Evolutionary conservation across 2,888 invertebrate species (phyloP), one percentile per base, ranked within the genome.

Genomic region (Spodoptera picta): DNA sequence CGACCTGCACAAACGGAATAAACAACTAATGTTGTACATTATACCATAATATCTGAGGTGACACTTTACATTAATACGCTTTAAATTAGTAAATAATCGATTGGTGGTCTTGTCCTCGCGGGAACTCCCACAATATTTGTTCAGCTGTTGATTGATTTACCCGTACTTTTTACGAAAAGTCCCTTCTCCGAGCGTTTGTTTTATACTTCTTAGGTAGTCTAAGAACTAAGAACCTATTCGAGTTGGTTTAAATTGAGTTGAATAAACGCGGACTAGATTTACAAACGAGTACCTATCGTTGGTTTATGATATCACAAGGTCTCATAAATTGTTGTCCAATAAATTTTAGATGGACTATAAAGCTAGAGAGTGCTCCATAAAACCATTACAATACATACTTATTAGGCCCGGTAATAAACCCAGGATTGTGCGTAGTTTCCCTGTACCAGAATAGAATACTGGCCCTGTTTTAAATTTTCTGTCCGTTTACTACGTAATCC

Each of bases 311-410:
- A 31, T 43, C 44, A 55, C 11, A 49, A 44, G 23, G 23, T 23
- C 27, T 19, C 43, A 14, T 65, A 58, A 68, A 74, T 52, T 58
- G 41, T 31, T 55, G 10, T 10, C 24, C 19, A 36, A 52, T 62
- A 55, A 52, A 75, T 43, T 57, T 62, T 41, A 49, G 24, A 52
- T 58, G 36, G 27, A 42, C 43, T 45, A 58, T 64, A 55, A 71
- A 52, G 31, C 23, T 46, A 48, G 10, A 46, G 23, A 27, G 12
- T 4, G 23, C 24, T 50, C 36, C 6, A 45, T 69, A 46, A 44
- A 56, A 23, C 43, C 11, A 31, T 67, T 14, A 36, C 36, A 36
- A 36, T 36, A 9, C 36, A 41, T 46, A 24, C 41, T 46, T 27
- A 45, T 24, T 42, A 36, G 24, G 24, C 14, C 41, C n/a, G 19